Conservation (phyloP, 2,113 vertebrate species). For the Protobothrops flavoviridis region DNA sequence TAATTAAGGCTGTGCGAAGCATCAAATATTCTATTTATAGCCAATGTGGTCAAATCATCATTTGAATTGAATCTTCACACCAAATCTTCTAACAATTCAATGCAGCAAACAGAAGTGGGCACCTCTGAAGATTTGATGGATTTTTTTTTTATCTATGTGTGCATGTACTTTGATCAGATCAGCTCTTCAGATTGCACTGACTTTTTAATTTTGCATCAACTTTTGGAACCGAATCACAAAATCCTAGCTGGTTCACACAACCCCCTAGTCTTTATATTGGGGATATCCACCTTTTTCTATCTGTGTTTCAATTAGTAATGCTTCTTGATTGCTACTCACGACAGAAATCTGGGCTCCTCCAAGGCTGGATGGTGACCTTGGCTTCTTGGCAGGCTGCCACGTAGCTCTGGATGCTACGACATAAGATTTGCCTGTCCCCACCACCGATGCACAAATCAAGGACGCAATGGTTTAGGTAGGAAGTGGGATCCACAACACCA, state of each 20-base stretch:
- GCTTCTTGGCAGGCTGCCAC: slow-evolving; percentile 72
- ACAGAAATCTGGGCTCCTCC: slow-evolving; percentile 79
- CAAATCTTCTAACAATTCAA: background rate
- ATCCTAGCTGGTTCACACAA: background rate
- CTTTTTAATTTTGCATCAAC: background rate
- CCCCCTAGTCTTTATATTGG: background rate
- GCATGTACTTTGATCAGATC: background rate
- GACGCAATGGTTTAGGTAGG: slow-evolving; percentile 58
- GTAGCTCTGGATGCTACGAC: slow-evolving; percentile 75
- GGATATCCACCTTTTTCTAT: background rate
- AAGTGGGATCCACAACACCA: slow-evolving; percentile 19
- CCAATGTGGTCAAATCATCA: background rate
- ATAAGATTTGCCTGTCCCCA: slow-evolving; percentile 61
- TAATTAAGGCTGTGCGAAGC: background rate
- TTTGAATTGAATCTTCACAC: background rate
- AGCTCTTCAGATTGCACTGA: background rate
- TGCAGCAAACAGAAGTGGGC: background rate
- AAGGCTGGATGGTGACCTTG: slow-evolving; percentile 59
- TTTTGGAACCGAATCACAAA: background rate
- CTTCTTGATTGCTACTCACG: slow-evolving; percentile 61
- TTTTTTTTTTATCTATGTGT: background rate
- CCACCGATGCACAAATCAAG: slow-evolving; percentile 45
- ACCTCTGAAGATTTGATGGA: background rate
- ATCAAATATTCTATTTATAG: background rate
- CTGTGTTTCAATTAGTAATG: background rate